Evolutionary conservation across 2,888 invertebrate genomes (phyloP), one percentile per base, ranked within the genome.

Genomic region (Xiphydria camelus): DNA sequence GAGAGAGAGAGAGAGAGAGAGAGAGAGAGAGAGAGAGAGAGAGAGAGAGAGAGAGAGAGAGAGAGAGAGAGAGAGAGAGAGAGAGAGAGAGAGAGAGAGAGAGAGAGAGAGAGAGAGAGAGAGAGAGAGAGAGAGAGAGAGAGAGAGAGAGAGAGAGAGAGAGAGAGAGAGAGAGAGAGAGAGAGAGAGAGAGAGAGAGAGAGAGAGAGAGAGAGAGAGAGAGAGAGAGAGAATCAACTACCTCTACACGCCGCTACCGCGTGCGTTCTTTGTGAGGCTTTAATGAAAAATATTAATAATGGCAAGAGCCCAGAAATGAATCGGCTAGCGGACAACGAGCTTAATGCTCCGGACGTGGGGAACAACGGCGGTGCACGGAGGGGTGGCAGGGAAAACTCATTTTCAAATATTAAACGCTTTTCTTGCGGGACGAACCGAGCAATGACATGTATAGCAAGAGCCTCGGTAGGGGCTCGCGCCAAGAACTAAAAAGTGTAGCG

Each of bases 251-350:
- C n/a, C n/a, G 51, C 42, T 48, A 49, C 44, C 36, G 45, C 33
- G 41, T 42, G 35, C 49, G 47, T 48, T 39, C 65, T 66, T 67
- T 62, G 61, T 59, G 57, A 53, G 51, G 60, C 57, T 68, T 68
- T 68, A 66, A 68, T 68, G 66, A 68, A 68, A 68, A 68, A 67
- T 68, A 66, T 67, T 68, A 66, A 67, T 66, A 67, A 66, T 61
- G 60, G 61, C 54, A 57, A 38, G 33, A 35, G 41, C 29, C 14
- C 29, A 29, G 15, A 12, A 29, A 12, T 15, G 14, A 43, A 45
- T 41, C 43, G 44, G 42, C 49, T 47, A 45, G 35, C 26, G 26
- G 40, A 41, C 41, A 53, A 34, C 44, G 51, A 45, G 20, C 22
- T 29, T 25, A 49, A 52, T 51, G 35, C 29, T 35, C 35, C 23